These are phyloP conservation scores for Oryctes rhinoceros DNA, from an alignment of 1,140 invertebrate genomes.

Conservation along the genomic window DNA sequence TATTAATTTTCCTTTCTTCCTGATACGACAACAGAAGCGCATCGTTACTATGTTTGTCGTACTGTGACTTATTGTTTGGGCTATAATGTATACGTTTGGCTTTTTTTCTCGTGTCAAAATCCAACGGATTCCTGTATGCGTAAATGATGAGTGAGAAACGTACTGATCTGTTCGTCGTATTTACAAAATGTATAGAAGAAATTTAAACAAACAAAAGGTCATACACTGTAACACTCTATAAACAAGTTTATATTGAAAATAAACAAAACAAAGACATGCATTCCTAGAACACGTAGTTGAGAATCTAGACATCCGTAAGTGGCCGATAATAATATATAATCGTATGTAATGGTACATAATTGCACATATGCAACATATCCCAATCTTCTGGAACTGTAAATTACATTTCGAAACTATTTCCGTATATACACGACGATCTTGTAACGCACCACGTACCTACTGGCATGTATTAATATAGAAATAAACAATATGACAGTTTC, in stretches of 20 bases:
- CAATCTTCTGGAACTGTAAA: too few species aligned
- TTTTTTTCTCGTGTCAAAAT: not conserved
- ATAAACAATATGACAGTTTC: too few species aligned
- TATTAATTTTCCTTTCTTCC: not conserved
- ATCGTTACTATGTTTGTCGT: slow-evolving; percentile 3
- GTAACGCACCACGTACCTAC: too few species aligned
- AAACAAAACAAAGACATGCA: not conserved
- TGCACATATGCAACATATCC: too few species aligned
- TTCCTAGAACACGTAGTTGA: not conserved
- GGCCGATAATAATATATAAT: too few species aligned
- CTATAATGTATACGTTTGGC: slow-evolving; percentile 2
- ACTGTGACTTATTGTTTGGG: not conserved
- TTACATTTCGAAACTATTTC: too few species aligned
- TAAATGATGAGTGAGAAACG: not conserved
- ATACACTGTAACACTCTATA: not conserved
- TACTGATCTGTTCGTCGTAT: not conserved
- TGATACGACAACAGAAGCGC: not conserved
- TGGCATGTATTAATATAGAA: too few species aligned
- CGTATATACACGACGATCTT: too few species aligned
- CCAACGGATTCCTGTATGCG: not conserved
- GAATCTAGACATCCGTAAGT: too few species aligned
- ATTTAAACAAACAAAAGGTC: slow-evolving; percentile 31
- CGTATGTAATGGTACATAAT: too few species aligned
- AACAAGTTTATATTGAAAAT: not conserved
- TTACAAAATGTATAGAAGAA: not conserved